Evolutionary conservation across 2,888 invertebrate species (phyloP).

Genomic region (Drosophila birchii): DNA sequence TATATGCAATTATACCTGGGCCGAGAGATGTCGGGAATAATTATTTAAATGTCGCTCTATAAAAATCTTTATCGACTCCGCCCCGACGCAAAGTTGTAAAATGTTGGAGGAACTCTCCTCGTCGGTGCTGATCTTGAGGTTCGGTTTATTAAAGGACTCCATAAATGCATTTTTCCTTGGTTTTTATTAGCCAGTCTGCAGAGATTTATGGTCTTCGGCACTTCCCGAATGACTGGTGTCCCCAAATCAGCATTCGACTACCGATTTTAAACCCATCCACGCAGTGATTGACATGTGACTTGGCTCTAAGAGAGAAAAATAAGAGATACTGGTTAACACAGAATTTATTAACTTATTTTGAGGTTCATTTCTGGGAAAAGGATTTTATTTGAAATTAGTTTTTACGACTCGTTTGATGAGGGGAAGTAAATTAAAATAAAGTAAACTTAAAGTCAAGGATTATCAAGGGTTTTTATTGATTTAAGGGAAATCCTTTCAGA

Average conservation of each 20-base stretch:
- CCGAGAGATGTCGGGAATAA: constrained; percentile 16
- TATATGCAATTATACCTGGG: constrained; percentile 66
- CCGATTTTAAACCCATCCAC: constrained; percentile 11
- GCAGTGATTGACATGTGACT: constrained; percentile 39
- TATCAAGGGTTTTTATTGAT: background rate
- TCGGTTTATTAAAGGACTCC: constrained; percentile 74
- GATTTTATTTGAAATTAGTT: constrained; percentile 4
- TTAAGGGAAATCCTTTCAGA: background rate
- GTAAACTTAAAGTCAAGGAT: background rate
- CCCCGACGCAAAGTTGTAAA: constrained; percentile 29
- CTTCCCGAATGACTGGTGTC: constrained; percentile 15
- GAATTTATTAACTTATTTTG: constrained; percentile 14
- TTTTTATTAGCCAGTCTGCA: constrained; percentile 27
- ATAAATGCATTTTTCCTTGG: constrained; percentile 54
- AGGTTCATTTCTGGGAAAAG: background rate
- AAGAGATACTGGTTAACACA: constrained; percentile 3
- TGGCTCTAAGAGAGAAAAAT: background rate
- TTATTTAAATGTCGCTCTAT: constrained; percentile 71
- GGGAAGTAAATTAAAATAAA: background rate
- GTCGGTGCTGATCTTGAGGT: background rate
- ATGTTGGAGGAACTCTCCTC: constrained; percentile 18
- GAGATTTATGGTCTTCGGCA: constrained; percentile 64
- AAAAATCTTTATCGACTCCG: constrained; percentile 59
- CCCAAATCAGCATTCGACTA: constrained; percentile 33
- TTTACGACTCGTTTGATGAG: background rate